These are phyloP conservation scores for Siphlonurus alternatus DNA, from an alignment of 2,888 invertebrate genomes.

Conservation along the genomic window DNA sequence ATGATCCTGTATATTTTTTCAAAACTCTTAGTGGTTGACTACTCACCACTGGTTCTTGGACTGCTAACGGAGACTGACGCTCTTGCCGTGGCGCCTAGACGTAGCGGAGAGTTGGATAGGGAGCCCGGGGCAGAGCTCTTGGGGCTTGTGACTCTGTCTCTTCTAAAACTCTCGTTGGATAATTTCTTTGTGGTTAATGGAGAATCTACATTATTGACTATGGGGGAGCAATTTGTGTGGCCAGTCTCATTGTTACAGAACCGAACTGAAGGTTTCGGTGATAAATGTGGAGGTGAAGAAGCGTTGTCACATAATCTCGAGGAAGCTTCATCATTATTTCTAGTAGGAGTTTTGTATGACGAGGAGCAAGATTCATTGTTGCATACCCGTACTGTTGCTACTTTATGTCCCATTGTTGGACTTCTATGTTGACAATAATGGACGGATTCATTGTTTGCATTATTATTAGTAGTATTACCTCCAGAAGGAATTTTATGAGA, in stretches of 20 bases:
- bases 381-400: neutral
- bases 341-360: too few relatives aligned
- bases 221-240: neutral
- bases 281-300: neutral
- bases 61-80: slow-evolving; percentile 6
- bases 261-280: neutral
- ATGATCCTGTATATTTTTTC: too few relatives aligned
- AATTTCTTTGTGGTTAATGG: neutral
- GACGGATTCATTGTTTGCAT: neutral
- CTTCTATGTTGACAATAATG: neutral
- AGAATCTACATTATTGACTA: neutral
- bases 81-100: neutral
- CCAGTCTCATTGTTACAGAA: neutral
- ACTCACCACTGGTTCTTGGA: neutral
- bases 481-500: too few relatives aligned
- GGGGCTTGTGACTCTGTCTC: neutral
- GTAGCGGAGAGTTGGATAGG: neutral
- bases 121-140: neutral
- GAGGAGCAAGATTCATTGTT: neutral
- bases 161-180: neutral
- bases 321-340: neutral
- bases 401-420: neutral
- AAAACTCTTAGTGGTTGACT: neutral
- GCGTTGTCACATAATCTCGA: neutral
- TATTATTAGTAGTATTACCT: too few relatives aligned